Base-by-base conservation (phyloP, 2,113 vertebrate species). In the Naja naja region DNA sequence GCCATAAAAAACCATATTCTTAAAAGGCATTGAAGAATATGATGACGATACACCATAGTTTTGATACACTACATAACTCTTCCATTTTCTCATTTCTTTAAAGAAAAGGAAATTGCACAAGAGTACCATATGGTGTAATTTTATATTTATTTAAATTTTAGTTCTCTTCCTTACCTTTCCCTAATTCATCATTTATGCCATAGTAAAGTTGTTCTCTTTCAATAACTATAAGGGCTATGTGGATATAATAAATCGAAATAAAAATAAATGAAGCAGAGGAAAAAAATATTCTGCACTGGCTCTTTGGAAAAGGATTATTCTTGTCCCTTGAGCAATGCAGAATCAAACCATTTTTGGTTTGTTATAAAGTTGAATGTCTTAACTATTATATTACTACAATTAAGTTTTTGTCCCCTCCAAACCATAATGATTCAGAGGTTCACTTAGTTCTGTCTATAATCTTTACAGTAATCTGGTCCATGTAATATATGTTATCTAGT, bases 401-500 rank as follows among this genome's bases (percentile, higher is more conserved):
- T 93, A 93, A 60, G 53, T 64, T 95, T 95, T 81, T 81, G 7
- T 94, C 85, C 20, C 20, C 74, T 30, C 20, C 6, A 95, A 96
- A 94, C 94, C 9, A 87, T 92, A 45, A 0, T 94, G 96, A 96
- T 96, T 94, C 95, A 95, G 94, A 87, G 94, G 93, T 97, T 97
- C 92, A 94, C 91, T 94, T 34, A 95, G 94, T 95, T 97, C 55
- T 95, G 92, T 88, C 52, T 81, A 90, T 34, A 58, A 91, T 85
- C 86, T 18, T 96, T 95, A 85, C 93, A 9, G 52, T 96, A 88
- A 90, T 92, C 95, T 95, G 94, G 96, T 95, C 94, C 96, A 94
- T 88, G 93, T 95, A 96, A 92, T 97, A 95, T 93, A 20, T 90
- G 93, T 95, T 94, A 2, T 54, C 0, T 95, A 95, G 96, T 97